Percentiles rank a stretch among this genome's conserved stretches.
These are phyloP conservation scores for Eupeodes corollae DNA, from an alignment of 1,140 invertebrate genomes.

Conservation along the genomic window DNA sequence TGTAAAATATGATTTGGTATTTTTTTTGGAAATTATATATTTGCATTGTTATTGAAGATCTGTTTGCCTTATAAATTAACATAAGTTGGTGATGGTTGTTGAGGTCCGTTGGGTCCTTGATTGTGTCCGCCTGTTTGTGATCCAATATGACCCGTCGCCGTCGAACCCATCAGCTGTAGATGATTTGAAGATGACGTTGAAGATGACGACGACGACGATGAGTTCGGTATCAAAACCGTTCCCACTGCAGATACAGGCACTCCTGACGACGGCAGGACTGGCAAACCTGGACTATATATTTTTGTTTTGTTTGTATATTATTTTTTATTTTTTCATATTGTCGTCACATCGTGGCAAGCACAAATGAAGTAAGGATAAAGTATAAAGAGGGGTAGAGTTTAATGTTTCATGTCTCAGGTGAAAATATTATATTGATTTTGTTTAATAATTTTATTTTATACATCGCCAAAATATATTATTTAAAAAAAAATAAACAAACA, in stretches of 20 bases:
- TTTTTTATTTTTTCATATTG: background rate
- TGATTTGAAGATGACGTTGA: constrained; percentile 32
- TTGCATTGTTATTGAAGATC: background rate
- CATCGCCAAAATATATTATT: background rate
- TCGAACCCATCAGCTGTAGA: constrained; percentile 38
- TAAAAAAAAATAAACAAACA: too few relatives aligned
- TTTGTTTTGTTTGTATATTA: background rate
- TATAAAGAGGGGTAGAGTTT: too few relatives aligned
- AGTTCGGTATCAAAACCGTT: constrained; percentile 27
- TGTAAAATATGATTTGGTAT: background rate
- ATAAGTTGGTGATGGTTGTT: constrained; percentile 71
- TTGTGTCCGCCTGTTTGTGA: constrained; percentile 22
- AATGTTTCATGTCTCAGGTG: too few relatives aligned
- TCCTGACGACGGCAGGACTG: constrained; percentile 10
- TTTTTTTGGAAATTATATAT: background rate
- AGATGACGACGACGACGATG: constrained; percentile 34
- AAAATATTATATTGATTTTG: background rate
- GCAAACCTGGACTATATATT: constrained; percentile 6
- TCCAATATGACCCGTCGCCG: constrained; percentile 24
- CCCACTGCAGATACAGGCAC: constrained; percentile 18
- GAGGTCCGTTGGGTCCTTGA: constrained; percentile 44
- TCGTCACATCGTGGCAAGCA: too few relatives aligned
- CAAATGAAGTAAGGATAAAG: too few relatives aligned
- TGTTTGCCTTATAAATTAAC: constrained; percentile 61
- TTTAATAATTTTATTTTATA: background rate